A percentile compares a stretch with the other conserved stretches of the same genome.
These are phyloP conservation scores for Archocentrus centrarchus DNA, from an alignment of 2,113 vertebrate genomes.

Conservation along the genomic window DNA sequence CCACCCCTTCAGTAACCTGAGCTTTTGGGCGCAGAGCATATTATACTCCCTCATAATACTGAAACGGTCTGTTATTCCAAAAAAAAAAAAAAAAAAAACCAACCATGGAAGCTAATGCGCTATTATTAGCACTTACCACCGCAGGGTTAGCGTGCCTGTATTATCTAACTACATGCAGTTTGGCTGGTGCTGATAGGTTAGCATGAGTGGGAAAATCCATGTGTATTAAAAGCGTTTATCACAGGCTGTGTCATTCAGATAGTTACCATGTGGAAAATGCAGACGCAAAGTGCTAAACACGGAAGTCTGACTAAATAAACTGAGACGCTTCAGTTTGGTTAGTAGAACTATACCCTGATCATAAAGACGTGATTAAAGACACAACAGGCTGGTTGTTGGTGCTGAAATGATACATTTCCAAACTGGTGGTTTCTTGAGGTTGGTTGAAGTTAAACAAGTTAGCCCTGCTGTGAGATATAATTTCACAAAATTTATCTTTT, in stretches of 20 bases:
- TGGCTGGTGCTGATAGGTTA: slow-evolving; percentile 71
- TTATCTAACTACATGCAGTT: slow-evolving; percentile 79
- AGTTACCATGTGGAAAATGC: slow-evolving; percentile 65
- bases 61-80: slow-evolving; percentile 66
- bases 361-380: slow-evolving; percentile 44
- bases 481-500: background rate
- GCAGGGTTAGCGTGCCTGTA: slow-evolving; percentile 68
- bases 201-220: slow-evolving; percentile 74
- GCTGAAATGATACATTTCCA: slow-evolving; percentile 35
- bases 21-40: slow-evolving; percentile 42
- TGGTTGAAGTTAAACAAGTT: slow-evolving; percentile 25
- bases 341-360: slow-evolving; percentile 30
- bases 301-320: slow-evolving; percentile 32
- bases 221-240: slow-evolving; percentile 76
- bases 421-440: slow-evolving; percentile 19
- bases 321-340: slow-evolving; percentile 28
- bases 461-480: background rate
- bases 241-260: slow-evolving; percentile 71
- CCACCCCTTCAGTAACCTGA: slow-evolving; percentile 45
- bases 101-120: slow-evolving; percentile 59
- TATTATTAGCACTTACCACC: slow-evolving; percentile 77
- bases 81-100: slow-evolving; percentile 22
- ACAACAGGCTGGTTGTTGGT: slow-evolving; percentile 6
- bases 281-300: slow-evolving; percentile 50
- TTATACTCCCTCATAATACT: slow-evolving; percentile 49